Conservation (phyloP, 1,140 invertebrate genomes). For the Apolygus lucorum region DNA sequence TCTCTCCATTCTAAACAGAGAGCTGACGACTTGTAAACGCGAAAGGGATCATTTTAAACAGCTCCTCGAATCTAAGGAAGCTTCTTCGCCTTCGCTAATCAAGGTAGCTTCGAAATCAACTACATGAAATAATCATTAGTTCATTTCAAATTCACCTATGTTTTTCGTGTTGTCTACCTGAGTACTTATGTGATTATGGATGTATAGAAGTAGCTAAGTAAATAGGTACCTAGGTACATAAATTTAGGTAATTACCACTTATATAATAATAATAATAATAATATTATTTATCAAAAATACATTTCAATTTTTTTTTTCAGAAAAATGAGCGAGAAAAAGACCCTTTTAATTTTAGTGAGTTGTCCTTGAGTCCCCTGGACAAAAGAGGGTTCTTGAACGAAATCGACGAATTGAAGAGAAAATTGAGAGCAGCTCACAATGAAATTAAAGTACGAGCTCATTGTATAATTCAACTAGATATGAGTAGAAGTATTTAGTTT, state of each 20-base stretch:
- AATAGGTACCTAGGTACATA: too few relatives aligned
- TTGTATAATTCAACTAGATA: too few relatives aligned
- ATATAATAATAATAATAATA: too few relatives aligned
- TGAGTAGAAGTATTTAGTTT: too few relatives aligned
- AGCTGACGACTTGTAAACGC: constrained; percentile 65
- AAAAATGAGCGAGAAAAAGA: neutral
- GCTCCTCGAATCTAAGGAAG: constrained; percentile 67
- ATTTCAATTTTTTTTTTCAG: neutral
- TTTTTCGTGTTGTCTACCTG: too few relatives aligned
- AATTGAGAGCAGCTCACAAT: constrained; percentile 58
- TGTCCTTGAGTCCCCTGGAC: neutral
- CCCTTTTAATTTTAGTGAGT: neutral
- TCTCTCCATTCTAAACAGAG: constrained; percentile 61
- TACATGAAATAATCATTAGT: neutral
- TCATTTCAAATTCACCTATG: neutral
- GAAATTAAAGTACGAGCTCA: constrained; percentile 61
- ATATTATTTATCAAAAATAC: too few relatives aligned
- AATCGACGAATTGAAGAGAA: constrained; percentile 58
- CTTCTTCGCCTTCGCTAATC: constrained; percentile 43
- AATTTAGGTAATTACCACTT: neutral
- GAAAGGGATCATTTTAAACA: constrained; percentile 73
- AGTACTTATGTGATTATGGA: too few relatives aligned
- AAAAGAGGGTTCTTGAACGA: constrained; percentile 38
- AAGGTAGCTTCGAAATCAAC: constrained; percentile 34
- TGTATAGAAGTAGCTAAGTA: too few relatives aligned